Evolutionary conservation across 2,888 invertebrate species (phyloP), one percentile per base, ranked within the genome.

Genomic region (Spisula subtruncata): DNA sequence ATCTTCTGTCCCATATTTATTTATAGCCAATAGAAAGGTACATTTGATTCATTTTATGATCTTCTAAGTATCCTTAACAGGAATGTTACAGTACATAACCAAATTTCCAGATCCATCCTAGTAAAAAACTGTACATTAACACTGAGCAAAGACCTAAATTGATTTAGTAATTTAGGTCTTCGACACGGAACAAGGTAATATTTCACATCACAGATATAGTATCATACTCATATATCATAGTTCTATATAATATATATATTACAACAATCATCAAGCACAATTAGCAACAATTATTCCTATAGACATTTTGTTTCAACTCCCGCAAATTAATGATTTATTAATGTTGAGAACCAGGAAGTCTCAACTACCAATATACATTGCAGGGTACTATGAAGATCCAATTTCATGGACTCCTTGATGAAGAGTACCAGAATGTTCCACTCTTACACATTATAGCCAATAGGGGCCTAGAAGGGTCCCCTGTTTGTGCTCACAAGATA

Each of bases 221-320:
- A 66, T 66, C 60, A 66, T 66, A 25, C 60, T 66, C 51, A 51
- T 51, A 51, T 66, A 25, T 66, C 60, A 25, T 66, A 25, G 10
- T 66, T 10, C n/a, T 66, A 66, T 66, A 66, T 66, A n/a, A 66
- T 41, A 41, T 25, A 66, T 66, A 66, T 66, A 66, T 66, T 66
- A 66, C 60, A 66, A 66, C 60, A 66, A 66, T 66, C 60, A 60
- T 66, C 20, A 66, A 66, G 60, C 60, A 66, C 60, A 66, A 66
- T 25, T 66, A 66, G 20, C 60, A n/a, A n/a, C n/a, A 66, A 66
- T n/a, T 25, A 66, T 66, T 66, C 25, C 60, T 66, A 66, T 25
- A 66, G 25, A 66, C 5, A 25, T 25, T 6, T 6, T 66, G 10
- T 10, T 66, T 66, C 10, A 12, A n/a, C n/a, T n/a, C n/a, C n/a